phyloP scores from a whole-genome alignment of 1,140 invertebrate genomes.

The Apis laboriosa region DNA sequence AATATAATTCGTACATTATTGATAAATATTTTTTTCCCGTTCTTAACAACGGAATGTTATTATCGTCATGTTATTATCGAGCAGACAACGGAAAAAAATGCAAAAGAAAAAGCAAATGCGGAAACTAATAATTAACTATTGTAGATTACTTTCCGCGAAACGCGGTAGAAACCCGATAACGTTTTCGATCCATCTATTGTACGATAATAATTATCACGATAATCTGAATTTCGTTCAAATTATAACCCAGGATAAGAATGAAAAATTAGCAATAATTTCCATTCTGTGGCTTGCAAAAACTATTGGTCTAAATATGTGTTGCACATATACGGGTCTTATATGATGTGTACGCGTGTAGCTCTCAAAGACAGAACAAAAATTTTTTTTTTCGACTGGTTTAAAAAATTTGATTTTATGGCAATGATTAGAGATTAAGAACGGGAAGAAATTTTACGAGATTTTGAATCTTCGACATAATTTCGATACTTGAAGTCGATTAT shows the following conservation, averaged over 20 bases:
- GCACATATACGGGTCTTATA: too few relatives aligned
- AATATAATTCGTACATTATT: too few relatives aligned
- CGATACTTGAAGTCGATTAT: slow-evolving; percentile 72
- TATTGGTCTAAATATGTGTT: background rate
- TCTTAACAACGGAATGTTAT: too few relatives aligned
- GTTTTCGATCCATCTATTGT: background rate
- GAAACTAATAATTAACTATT: background rate
- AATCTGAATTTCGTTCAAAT: slow-evolving; percentile 52
- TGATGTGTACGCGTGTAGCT: background rate
- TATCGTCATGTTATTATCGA: background rate
- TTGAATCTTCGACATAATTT: slow-evolving; percentile 42
- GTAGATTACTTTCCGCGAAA: background rate
- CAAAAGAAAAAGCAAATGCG: background rate
- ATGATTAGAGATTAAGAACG: background rate
- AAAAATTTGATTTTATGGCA: slow-evolving; percentile 35
- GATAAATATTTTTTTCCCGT: too few relatives aligned
- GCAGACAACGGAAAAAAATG: background rate
- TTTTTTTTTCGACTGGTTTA: too few relatives aligned
- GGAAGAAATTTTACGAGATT: slow-evolving; percentile 41
- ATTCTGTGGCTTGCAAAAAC: background rate
- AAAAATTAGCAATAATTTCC: slow-evolving; percentile 48
- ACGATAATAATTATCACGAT: slow-evolving; percentile 27
- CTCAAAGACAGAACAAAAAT: slow-evolving; percentile 7
- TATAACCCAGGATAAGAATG: slow-evolving; percentile 50
- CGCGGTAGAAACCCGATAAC: slow-evolving; percentile 9